phyloP scores from a whole-genome alignment of 2,113 vertebrate species.

The Trematocara stigmaticum region DNA sequence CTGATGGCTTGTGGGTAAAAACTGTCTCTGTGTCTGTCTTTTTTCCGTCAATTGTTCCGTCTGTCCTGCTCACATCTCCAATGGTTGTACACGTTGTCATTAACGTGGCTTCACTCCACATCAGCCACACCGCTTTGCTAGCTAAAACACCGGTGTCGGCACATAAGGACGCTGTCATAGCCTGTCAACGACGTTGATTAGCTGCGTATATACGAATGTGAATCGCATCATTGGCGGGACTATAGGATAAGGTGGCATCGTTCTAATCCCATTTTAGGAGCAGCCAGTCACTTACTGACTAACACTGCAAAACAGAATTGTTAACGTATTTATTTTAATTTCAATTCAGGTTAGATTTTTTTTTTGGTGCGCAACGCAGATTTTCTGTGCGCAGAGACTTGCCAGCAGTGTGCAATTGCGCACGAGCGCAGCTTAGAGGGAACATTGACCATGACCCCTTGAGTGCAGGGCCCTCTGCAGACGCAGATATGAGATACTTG shows the following conservation, averaged over 20 bases:
- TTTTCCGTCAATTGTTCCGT: neutral
- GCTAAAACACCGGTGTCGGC: fast-evolving
- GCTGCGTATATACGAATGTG: fast-evolving
- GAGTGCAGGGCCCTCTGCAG: neutral
- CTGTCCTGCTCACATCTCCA: neutral
- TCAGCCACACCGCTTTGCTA: fast-evolving
- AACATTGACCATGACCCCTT: neutral
- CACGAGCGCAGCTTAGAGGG: neutral
- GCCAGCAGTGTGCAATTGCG: neutral
- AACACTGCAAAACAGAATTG: fast-evolving
- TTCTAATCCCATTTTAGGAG: fast-evolving
- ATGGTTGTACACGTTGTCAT: fast-evolving
- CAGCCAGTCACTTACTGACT: neutral
- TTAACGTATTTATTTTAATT: fast-evolving
- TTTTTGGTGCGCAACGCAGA: fast-evolving
- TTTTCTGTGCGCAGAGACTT: fast-evolving
- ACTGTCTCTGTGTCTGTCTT: too few relatives aligned
- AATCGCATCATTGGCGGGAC: fast-evolving
- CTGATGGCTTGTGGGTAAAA: too few relatives aligned
- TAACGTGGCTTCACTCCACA: neutral
- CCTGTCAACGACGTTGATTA: fast-evolving
- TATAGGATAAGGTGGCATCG: neutral
- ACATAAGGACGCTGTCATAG: neutral
- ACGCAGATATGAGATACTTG: neutral
- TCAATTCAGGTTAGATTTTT: neutral